phyloP scores from a whole-genome alignment of 2,797 vertebrate species.

The Melanotaenia maccullochi region DNA sequence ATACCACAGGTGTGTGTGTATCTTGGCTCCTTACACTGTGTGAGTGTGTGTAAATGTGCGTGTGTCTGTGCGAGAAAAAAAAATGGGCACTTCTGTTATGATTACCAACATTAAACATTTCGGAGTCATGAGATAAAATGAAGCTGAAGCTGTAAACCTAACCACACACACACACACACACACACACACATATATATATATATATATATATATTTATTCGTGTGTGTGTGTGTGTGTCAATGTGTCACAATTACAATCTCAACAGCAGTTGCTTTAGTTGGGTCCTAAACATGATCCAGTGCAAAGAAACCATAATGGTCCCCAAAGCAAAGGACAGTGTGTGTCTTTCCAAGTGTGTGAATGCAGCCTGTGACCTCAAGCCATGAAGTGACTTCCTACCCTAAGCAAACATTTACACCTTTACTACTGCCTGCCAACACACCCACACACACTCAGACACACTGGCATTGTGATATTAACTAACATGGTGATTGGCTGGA shows the following conservation, averaged over 20 bases:
- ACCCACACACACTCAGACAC: conserved; percentile 27
- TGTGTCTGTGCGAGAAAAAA: neutral
- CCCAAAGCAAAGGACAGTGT: conserved; percentile 4
- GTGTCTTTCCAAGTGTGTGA: conserved; percentile 2
- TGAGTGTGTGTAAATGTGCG: neutral
- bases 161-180: neutral
- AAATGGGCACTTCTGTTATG: neutral
- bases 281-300: conserved; percentile 13
- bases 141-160: neutral
- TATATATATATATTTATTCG: too few relatives aligned
- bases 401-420: conserved; percentile 63
- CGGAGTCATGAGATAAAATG: neutral
- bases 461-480: conserved; percentile 65
- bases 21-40: neutral
- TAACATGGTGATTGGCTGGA: conserved; percentile 80
- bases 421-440: conserved; percentile 55
- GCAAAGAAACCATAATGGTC: neutral
- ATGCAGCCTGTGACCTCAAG: conserved; percentile 30
- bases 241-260: neutral
- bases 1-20: neutral
- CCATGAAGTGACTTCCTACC: conserved; percentile 57
- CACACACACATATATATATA: too few relatives aligned
- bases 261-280: conserved; percentile 11
- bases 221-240: too few relatives aligned
- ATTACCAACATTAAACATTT: conserved; percentile 6